phyloP scores from a whole-genome alignment of 2,113 vertebrate genomes.

The Rhinichthys klamathensis region DNA sequence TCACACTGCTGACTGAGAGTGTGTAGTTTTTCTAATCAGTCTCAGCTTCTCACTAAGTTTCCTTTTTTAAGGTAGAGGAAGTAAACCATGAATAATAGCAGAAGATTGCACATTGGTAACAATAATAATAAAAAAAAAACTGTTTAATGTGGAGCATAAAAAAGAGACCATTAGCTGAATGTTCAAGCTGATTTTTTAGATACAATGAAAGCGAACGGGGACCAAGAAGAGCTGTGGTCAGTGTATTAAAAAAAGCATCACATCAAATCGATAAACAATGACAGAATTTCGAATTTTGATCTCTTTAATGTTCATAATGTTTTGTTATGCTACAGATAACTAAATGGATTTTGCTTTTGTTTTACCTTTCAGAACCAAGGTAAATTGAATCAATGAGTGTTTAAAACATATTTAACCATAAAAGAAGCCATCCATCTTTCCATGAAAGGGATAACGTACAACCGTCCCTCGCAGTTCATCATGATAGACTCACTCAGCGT shows the following conservation, averaged over 20 bases:
- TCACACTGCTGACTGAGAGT: slow-evolving; percentile 44
- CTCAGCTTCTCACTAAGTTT: background rate
- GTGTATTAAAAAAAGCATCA: background rate
- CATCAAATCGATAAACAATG: no score
- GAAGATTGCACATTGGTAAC: background rate
- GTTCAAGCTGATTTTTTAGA: background rate
- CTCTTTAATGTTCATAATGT: background rate
- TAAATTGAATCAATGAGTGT: slow-evolving; percentile 22
- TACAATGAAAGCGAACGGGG: no score
- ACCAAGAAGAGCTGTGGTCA: background rate
- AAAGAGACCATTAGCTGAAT: background rate
- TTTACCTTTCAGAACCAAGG: slow-evolving; percentile 22
- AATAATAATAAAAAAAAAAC: background rate
- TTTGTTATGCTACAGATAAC: background rate
- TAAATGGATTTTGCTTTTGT: background rate
- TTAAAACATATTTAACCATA: slow-evolving; percentile 28
- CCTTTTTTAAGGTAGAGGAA: background rate
- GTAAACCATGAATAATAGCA: slow-evolving; percentile 1
- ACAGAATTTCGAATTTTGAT: background rate
- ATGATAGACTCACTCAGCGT: slow-evolving; percentile 14
- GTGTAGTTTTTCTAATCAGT: slow-evolving; percentile 6
- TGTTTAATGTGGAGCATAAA: background rate
- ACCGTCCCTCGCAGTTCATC: slow-evolving; percentile 11
- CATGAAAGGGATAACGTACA: slow-evolving; percentile 21
- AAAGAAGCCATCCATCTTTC: slow-evolving; percentile 40